Evolutionary conservation across 2,113 vertebrate genomes (phyloP).

Genomic region (Silurus asotus): DNA sequence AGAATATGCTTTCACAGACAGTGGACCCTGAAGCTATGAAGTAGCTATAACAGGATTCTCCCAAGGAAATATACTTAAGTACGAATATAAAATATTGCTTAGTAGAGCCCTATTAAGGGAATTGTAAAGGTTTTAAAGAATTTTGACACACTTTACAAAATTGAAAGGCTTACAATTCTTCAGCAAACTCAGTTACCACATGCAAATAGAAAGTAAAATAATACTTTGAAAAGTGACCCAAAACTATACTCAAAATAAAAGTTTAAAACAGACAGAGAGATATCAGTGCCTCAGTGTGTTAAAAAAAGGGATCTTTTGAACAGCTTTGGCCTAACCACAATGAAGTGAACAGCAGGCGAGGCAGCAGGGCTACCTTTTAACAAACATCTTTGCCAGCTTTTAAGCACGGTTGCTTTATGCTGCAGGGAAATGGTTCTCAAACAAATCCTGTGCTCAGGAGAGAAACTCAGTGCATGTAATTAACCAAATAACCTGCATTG

Average conservation of each 20-base stretch:
- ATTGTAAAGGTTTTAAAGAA: not conserved
- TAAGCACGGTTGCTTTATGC: constrained; percentile 12
- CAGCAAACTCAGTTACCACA: not conserved
- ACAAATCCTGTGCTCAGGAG: constrained; percentile 19
- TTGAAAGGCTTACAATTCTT: not conserved
- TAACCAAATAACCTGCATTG: constrained; percentile 26
- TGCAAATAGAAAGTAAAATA: not conserved
- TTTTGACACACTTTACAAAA: not conserved
- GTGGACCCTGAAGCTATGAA: not conserved
- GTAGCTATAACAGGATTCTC: not conserved
- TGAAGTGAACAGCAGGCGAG: not conserved
- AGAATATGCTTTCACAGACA: not conserved
- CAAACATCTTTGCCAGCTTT: constrained; percentile 32
- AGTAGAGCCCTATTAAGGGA: not conserved
- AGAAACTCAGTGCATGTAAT: constrained; percentile 12
- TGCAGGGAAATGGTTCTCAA: constrained; percentile 9
- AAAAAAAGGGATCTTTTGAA: constrained; percentile 25
- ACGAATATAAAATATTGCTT: not conserved
- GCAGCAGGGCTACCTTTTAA: constrained; percentile 34
- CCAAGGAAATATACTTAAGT: not conserved
- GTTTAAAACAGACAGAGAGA: constrained; percentile 2
- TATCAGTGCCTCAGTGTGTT: not conserved
- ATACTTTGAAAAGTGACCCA: not conserved
- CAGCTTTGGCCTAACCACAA: constrained; percentile 8
- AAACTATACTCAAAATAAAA: not conserved